Percentiles rank a stretch among this genome's conserved stretches.
Conservation (phyloP, 2,888 invertebrate species). For the Blastobasis lacticolella region DNA sequence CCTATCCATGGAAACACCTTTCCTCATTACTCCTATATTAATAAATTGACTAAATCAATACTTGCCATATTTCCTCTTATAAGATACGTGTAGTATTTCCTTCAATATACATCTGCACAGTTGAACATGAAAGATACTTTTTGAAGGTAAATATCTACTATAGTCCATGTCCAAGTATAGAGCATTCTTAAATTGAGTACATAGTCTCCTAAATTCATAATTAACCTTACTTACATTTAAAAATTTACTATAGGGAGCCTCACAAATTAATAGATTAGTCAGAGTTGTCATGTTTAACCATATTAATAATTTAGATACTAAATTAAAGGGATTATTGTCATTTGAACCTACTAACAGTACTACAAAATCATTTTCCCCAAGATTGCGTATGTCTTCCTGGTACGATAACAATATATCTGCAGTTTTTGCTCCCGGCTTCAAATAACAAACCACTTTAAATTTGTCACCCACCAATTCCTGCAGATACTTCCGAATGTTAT, state of each 20-base stretch:
- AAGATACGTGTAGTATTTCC: constrained; percentile 5
- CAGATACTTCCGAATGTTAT: not conserved
- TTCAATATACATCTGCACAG: constrained; percentile 3
- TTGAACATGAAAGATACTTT: not conserved
- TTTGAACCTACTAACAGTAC: not conserved
- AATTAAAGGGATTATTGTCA: not conserved
- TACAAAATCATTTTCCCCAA: not conserved
- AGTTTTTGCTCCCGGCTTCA: not conserved
- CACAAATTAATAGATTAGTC: constrained; percentile 1
- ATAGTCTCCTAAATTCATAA: constrained; percentile 5
- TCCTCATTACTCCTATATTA: no score
- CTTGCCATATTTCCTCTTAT: not conserved
- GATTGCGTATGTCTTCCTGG: not conserved
- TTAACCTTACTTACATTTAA: constrained; percentile 8
- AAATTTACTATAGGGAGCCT: constrained; percentile 7
- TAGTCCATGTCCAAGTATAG: constrained; percentile 2
- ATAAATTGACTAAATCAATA: not conserved
- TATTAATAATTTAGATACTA: not conserved
- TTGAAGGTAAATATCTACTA: constrained; percentile 1
- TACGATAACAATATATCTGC: not conserved
- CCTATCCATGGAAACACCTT: no score
- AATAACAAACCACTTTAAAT: not conserved
- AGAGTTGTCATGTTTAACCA: not conserved
- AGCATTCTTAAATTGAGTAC: constrained; percentile 4
- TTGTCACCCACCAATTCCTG: not conserved